Conservation (phyloP, 2,888 invertebrate genomes). For the Ptilodon capucinus region DNA sequence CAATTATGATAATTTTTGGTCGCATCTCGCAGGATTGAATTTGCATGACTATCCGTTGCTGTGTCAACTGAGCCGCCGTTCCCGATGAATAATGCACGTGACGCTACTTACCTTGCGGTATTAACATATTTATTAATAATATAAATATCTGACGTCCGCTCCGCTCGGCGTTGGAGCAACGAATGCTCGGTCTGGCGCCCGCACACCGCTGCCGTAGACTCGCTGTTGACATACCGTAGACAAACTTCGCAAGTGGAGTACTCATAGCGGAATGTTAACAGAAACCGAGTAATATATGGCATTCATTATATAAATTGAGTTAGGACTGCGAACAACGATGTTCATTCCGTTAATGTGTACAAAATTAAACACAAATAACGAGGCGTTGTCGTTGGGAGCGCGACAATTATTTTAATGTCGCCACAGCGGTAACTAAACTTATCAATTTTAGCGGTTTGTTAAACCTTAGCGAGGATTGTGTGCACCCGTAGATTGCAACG, state of each 20-base stretch:
- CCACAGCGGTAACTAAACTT: slow-evolving; percentile 30
- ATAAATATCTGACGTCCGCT: slow-evolving; percentile 77
- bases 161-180: slow-evolving; percentile 39
- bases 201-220: slow-evolving; percentile 20
- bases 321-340: slow-evolving; percentile 63
- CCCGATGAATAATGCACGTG: slow-evolving; percentile 77
- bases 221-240: slow-evolving; percentile 65
- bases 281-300: slow-evolving; percentile 75
- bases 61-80: slow-evolving; percentile 78
- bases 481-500: not conserved
- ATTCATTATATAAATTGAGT: slow-evolving; percentile 80
- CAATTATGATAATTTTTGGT: slow-evolving; percentile 80
- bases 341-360: slow-evolving; percentile 76
- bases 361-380: slow-evolving; percentile 69
- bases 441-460: slow-evolving; percentile 30
- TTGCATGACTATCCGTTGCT: slow-evolving; percentile 80
- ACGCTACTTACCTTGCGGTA: slow-evolving; percentile 74
- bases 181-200: slow-evolving; percentile 42
- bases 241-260: slow-evolving; percentile 58
- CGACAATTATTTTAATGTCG: slow-evolving; percentile 36
- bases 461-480: slow-evolving; percentile 15
- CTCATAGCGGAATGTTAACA: slow-evolving; percentile 69
- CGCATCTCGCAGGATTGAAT: slow-evolving; percentile 79
- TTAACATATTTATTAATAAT: slow-evolving; percentile 83
- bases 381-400: slow-evolving; percentile 30